Evolutionary conservation across 2,113 vertebrate species (phyloP).

Genomic region (Hippoglossus stenolepis): DNA sequence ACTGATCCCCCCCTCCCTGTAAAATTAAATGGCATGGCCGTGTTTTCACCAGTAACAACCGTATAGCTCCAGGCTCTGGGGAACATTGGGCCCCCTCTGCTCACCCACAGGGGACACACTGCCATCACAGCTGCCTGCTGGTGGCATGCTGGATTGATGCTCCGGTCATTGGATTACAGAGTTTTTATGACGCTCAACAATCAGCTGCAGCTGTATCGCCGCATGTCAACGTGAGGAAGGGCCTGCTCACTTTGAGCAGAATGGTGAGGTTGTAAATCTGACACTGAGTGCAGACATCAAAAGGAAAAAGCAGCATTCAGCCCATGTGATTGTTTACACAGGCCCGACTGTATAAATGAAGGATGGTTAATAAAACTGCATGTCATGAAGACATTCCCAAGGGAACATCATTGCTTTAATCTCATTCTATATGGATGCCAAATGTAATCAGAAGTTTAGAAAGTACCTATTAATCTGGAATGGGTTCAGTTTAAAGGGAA

Average conservation of each 20-base stretch:
- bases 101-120: slow-evolving; percentile 51
- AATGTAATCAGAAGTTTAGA: slow-evolving; percentile 8
- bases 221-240: slow-evolving; percentile 16
- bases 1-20: slow-evolving; percentile 41
- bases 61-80: slow-evolving; percentile 31
- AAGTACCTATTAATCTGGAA: not conserved
- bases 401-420: slow-evolving; percentile 5
- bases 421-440: not conserved
- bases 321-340: slow-evolving; percentile 38
- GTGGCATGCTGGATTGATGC: slow-evolving; percentile 66
- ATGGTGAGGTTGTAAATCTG: slow-evolving; percentile 44
- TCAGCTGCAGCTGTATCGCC: slow-evolving; percentile 22
- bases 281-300: not conserved
- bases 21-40: slow-evolving; percentile 55
- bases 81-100: slow-evolving; percentile 14
- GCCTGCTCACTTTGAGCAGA: slow-evolving; percentile 13
- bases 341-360: slow-evolving; percentile 3
- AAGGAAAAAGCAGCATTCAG: slow-evolving; percentile 26
- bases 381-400: slow-evolving; percentile 9
- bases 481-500: not conserved
- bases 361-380: slow-evolving; percentile 29
- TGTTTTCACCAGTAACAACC: slow-evolving; percentile 37
- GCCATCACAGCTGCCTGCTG: slow-evolving; percentile 56
- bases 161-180: slow-evolving; percentile 67
- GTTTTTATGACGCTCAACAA: slow-evolving; percentile 62